Evolutionary conservation across 1,140 invertebrate species (phyloP), one percentile per base, ranked within the genome.

Genomic region (Drosophila repletoides): DNA sequence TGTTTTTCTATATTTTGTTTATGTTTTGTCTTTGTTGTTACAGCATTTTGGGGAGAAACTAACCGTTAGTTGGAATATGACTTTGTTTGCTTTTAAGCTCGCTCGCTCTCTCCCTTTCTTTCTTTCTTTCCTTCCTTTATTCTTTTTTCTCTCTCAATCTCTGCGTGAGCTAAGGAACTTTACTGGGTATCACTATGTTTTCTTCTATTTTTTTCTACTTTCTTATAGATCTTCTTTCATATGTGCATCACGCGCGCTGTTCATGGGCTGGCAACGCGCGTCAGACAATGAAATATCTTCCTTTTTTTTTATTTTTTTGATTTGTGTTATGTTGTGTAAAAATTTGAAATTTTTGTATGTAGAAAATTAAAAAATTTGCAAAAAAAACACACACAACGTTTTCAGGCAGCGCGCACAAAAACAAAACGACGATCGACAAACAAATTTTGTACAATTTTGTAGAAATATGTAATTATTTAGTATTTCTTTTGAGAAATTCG

Each of bases 201-300:
- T 41, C n/a, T 34, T 51, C 22, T 48, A 34, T 31, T 66, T 58
- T 40, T 33, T 24, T 53, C 26, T 46, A 55, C 56, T 67, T 67
- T 68, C 43, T 34, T 61, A 46, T 45, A 36, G 24, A 64, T 58
- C 55, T 66, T 56, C 28, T 75, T 80, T 81, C 76, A 80, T 63
- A 38, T 80, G 76, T 80, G 26, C 71, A 75, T 80, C 76, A 80
- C 76, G 76, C 76, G 46, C 48, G 60, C 24, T 67, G 21, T 60
- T 53, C 55, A 34, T 53, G 60, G 33, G 19, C n/a, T 33, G 31
- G 26, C 33, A 64, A 67, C 55, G 41, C 65, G 76, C 76, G 71
- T 80, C 67, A 80, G 76, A 80, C 76, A 81, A 80, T 80, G 76
- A 79, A 79, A 58, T 43, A 21, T 36, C n/a, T n/a, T n/a, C n/a